These are phyloP conservation scores for Heterochromis multidens DNA, from an alignment of 2,113 vertebrate species.

Conservation along the genomic window DNA sequence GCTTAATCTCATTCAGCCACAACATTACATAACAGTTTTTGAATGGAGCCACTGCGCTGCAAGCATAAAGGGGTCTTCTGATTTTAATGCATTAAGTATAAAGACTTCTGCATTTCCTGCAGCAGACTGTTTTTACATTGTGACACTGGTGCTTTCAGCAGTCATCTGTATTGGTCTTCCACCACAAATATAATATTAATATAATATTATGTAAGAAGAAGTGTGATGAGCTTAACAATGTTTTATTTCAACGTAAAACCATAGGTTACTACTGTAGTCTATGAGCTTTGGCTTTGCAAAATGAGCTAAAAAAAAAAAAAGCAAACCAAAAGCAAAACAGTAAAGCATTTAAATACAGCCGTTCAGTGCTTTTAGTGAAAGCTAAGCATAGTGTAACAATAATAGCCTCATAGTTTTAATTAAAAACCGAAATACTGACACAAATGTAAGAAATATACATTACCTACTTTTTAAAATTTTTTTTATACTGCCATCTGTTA, in stretches of 20 bases:
- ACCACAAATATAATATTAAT: neutral
- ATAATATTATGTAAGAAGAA: neutral
- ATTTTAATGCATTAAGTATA: neutral
- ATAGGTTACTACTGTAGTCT: neutral
- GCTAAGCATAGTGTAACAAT: neutral
- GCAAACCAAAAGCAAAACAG: no score
- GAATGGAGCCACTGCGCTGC: neutral
- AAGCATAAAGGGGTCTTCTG: neutral
- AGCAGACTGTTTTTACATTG: neutral
- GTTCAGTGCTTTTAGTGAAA: neutral
- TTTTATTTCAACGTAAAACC: neutral
- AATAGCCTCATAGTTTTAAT: neutral
- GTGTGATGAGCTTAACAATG: no score
- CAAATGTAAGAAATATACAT: neutral
- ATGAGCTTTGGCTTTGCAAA: neutral
- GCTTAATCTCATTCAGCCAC: neutral
- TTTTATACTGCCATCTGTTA: conserved; percentile 38
- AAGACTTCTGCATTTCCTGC: neutral
- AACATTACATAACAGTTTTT: neutral
- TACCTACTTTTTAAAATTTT: neutral
- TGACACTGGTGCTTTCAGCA: neutral
- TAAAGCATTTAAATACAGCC: neutral
- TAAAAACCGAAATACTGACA: neutral
- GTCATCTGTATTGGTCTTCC: neutral
- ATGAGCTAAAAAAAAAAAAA: no score